Percentiles rank a stretch among this genome's conserved stretches.
phyloP scores from a whole-genome alignment of 1,140 invertebrate species.

The Sycobia sp. region DNA sequence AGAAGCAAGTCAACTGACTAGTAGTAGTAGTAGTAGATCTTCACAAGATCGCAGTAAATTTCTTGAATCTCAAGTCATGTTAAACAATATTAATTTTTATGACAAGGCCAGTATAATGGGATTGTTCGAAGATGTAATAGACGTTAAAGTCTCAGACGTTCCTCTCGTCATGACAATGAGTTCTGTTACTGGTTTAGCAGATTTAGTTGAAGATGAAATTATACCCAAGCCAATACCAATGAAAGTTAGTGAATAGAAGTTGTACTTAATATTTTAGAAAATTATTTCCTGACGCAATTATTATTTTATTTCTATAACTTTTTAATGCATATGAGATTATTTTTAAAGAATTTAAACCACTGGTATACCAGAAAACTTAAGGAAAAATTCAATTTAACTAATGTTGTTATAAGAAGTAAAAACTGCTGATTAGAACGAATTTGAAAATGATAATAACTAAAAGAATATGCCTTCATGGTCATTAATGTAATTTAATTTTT shows the following conservation, averaged over 20 bases:
- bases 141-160: constrained; percentile 71
- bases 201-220: constrained; percentile 86
- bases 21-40: constrained; percentile 27
- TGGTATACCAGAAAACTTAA: too few species aligned
- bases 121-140: constrained; percentile 61
- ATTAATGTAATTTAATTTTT: too few species aligned
- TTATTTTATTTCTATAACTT: not conserved
- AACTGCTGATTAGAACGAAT: too few species aligned
- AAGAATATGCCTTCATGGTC: too few species aligned
- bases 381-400: too few species aligned
- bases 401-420: too few species aligned
- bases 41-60: constrained; percentile 34
- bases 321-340: not conserved
- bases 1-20: constrained; percentile 43
- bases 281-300: too few species aligned
- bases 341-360: not conserved
- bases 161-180: constrained; percentile 78
- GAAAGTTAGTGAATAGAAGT: constrained; percentile 66
- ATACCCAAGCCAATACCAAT: constrained; percentile 78
- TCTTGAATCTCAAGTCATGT: not conserved
- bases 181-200: constrained; percentile 76
- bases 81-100: constrained; percentile 42
- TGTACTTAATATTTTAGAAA: too few species aligned
- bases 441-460: too few species aligned
- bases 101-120: constrained; percentile 51